Evolutionary conservation across 2,888 invertebrate species (phyloP).

Genomic region (Aporophyla nigra): DNA sequence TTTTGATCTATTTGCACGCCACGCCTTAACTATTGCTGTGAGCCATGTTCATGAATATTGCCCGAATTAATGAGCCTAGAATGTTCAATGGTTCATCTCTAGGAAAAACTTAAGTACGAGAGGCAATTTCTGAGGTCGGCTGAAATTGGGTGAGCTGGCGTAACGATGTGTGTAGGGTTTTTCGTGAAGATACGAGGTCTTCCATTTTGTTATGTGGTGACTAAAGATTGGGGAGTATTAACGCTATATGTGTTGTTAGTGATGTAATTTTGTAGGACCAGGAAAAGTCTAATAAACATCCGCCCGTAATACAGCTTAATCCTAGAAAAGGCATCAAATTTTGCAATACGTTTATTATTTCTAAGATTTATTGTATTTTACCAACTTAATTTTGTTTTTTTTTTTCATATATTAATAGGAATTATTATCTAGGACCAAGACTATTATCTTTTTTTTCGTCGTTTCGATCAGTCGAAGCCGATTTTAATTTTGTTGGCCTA

Average conservation of each 20-base stretch:
- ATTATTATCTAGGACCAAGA: neutral
- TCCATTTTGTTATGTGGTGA: neutral
- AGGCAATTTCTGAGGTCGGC: conserved; percentile 25
- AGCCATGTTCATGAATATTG: conserved; percentile 57
- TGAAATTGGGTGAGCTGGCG: conserved; percentile 37
- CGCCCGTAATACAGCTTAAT: too few relatives aligned
- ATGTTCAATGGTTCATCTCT: conserved; percentile 29
- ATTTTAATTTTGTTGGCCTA: neutral
- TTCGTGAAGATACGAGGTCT: conserved; percentile 11
- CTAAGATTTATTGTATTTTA: too few relatives aligned
- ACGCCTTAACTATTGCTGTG: conserved; percentile 25
- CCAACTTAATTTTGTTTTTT: too few relatives aligned
- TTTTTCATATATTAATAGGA: too few relatives aligned
- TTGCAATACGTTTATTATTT: too few relatives aligned
- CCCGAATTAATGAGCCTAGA: conserved; percentile 40
- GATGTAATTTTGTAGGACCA: neutral
- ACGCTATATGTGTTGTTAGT: neutral
- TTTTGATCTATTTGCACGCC: conserved; percentile 53
- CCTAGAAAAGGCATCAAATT: too few relatives aligned
- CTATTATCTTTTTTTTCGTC: neutral
- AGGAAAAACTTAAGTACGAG: conserved; percentile 32
- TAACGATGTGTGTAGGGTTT: conserved; percentile 38
- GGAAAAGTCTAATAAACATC: neutral
- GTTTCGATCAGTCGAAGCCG: neutral
- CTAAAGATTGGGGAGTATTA: neutral